Conservation (phyloP, 2,888 invertebrate genomes). For the Ectobius pallidus region DNA sequence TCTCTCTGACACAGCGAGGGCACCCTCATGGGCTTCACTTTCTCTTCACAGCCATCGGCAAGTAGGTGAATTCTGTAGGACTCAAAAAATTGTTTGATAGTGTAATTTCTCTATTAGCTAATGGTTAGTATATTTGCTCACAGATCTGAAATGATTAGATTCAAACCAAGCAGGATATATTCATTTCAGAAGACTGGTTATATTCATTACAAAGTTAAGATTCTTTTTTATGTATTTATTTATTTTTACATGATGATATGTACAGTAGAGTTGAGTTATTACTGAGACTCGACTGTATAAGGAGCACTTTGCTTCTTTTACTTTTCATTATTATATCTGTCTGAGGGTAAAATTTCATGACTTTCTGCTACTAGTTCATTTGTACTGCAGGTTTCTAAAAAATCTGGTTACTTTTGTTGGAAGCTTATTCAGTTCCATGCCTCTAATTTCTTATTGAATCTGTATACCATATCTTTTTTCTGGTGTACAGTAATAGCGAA, state of each 20-base stretch:
- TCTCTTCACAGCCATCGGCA: constrained; percentile 70
- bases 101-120: neutral
- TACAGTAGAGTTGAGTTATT: too few relatives aligned
- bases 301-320: too few relatives aligned
- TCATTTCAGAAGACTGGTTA: neutral
- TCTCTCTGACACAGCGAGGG: constrained; percentile 76
- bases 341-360: too few relatives aligned
- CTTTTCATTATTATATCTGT: too few relatives aligned
- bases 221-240: neutral
- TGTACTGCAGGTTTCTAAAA: too few relatives aligned
- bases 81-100: neutral
- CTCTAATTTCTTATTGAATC: too few relatives aligned
- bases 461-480: too few relatives aligned
- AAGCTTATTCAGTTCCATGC: too few relatives aligned
- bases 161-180: neutral
- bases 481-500: too few relatives aligned
- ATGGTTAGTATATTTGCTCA: neutral
- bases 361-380: too few relatives aligned
- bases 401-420: too few relatives aligned
- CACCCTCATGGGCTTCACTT: constrained; percentile 68
- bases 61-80: constrained; percentile 55
- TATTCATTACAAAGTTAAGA: neutral
- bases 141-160: neutral
- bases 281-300: too few relatives aligned
- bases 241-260: neutral